Evolutionary conservation across 2,113 vertebrate species (phyloP).

Genomic region (Puma concolor): DNA sequence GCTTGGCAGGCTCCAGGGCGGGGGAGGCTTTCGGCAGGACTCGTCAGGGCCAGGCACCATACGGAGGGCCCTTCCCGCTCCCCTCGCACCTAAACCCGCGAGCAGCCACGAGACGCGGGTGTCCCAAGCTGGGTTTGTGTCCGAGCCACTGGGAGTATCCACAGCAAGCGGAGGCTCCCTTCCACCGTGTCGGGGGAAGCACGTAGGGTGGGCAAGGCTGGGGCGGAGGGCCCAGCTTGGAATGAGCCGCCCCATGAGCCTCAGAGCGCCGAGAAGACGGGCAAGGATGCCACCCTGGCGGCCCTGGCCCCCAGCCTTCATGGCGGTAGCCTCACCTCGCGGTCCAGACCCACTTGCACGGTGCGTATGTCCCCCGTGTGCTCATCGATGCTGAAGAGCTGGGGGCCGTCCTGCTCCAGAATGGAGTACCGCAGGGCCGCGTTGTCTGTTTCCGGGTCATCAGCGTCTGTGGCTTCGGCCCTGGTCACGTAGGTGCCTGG

Average conservation of each 20-base stretch:
- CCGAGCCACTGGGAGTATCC: rapidly evolving
- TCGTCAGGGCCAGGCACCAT: neutral
- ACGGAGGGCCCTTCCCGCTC: rapidly evolving
- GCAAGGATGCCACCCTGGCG: neutral
- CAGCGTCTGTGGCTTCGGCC: conserved; percentile 91
- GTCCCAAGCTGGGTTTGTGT: neutral
- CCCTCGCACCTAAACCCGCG: neutral
- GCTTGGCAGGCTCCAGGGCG: no score
- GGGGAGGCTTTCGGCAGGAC: neutral
- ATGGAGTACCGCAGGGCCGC: conserved; percentile 92
- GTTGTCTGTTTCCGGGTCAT: conserved; percentile 95
- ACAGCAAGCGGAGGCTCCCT: neutral
- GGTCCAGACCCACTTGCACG: conserved; percentile 91
- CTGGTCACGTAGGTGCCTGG: conserved; percentile 93
- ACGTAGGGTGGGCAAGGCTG: neutral
- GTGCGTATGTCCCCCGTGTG: conserved; percentile 93
- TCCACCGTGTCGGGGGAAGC: neutral
- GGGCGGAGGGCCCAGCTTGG: neutral
- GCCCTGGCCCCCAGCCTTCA: neutral
- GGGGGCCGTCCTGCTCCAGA: conserved; percentile 87
- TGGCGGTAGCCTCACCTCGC: conserved; percentile 87
- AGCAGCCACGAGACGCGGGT: neutral
- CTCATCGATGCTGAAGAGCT: conserved; percentile 93
- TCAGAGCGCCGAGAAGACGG: neutral
- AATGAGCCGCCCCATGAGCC: neutral